These are phyloP conservation scores for Ibidorhyncha struthersii DNA, from an alignment of 2,113 vertebrate genomes.

Conservation along the genomic window DNA sequence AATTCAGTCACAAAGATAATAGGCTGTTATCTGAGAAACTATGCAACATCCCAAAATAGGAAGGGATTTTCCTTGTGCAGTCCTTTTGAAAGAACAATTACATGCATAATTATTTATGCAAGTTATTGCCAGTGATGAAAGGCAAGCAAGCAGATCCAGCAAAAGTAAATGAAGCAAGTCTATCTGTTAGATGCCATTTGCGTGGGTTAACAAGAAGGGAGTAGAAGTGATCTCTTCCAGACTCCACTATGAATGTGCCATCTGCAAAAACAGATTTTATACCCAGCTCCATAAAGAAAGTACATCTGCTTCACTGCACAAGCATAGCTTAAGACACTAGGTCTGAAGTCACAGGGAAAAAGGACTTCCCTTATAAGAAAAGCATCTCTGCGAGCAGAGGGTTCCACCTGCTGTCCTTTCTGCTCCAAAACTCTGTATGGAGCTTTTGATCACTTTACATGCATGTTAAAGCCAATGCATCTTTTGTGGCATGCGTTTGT, in stretches of 20 bases:
- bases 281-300: neutral
- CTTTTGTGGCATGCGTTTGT: neutral
- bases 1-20: neutral
- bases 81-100: neutral
- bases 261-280: neutral
- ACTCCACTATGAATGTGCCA: accelerated
- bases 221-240: neutral
- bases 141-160: neutral
- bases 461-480: neutral
- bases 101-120: too few relatives aligned
- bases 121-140: neutral
- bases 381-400: neutral
- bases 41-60: neutral
- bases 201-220: neutral
- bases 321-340: neutral
- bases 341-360: neutral
- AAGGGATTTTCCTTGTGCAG: neutral
- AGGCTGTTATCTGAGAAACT: neutral
- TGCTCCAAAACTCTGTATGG: accelerated
- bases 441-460: neutral
- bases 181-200: neutral
- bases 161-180: neutral
- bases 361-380: neutral
- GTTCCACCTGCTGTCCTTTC: neutral
- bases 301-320: neutral